Base-by-base conservation (phyloP, 1,140 invertebrate species). In the Bombus confusus region DNA sequence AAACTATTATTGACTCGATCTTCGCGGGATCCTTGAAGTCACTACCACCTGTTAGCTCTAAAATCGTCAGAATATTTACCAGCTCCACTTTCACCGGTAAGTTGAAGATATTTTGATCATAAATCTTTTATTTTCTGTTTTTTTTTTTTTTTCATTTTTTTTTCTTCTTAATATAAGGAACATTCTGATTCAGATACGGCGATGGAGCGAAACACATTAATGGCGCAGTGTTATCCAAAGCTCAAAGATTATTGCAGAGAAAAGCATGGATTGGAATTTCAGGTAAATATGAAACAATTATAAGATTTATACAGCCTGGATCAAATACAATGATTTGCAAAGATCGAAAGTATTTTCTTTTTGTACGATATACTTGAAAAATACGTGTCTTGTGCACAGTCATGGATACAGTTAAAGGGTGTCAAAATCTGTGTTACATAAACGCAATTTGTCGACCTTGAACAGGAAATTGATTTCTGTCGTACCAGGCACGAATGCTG, bases 21-120 rank as follows among this genome's bases (percentile, higher is more conserved):
- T 99, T 99, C 94, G 96, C 97, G 13, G 99, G 99, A 28, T 97
- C 97, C 4, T 95, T 99, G 87, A 97, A 98, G 91, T 97, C 97
- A 62, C 95, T 99, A 85, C 99, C 99, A 4, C 97, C 98, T 4
- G 98, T 99, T 52, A 99, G 98, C 94, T 99, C 99, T 0, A 99
- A 99, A 96, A 99, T 99, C 92, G 99, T 99, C 31, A 96, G 99
- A 86, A 99, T 99, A 91, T 99, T 99, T 93, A 99, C 99, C 28
- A 99, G 98, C 93, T 99, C 99, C 0, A 99, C 99, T 0, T 99
- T 99, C 92, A 99, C 99, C 93, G 99, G 98, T 99, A 96, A 96
- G 91, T 76, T 64, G 37, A 25, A 25, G 22, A 68, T 69, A 62
- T 31, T 28, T 28, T 10, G 37, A 52, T 59, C 1, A 9, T 31